A percentile compares a stretch with the other conserved stretches of the same genome.
These are phyloP conservation scores for Arion vulgaris DNA, from an alignment of 1,140 invertebrate species.

Conservation along the genomic window DNA sequence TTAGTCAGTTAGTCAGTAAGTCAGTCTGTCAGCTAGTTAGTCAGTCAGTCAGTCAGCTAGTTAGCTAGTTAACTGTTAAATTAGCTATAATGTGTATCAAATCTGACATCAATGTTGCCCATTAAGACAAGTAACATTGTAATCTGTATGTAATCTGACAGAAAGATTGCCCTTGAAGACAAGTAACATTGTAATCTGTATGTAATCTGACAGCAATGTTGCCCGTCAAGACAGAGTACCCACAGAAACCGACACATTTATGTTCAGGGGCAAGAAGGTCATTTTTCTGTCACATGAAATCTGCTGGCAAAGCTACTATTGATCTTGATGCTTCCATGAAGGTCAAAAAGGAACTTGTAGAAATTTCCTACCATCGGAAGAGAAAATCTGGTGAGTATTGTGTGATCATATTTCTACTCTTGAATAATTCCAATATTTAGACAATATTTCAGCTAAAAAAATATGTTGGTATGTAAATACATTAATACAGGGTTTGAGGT, in stretches of 20 bases:
- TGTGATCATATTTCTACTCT: neutral
- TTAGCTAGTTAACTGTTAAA: too few species aligned
- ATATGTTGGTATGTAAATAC: neutral
- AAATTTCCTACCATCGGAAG: conserved; percentile 41
- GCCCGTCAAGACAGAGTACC: conserved; percentile 89
- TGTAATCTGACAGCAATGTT: conserved; percentile 87
- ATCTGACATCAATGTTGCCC: too few species aligned
- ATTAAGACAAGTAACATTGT: too few species aligned
- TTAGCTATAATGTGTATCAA: too few species aligned
- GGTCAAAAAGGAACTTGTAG: conserved; percentile 43
- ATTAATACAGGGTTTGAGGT: too few species aligned
- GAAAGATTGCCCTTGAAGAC: too few species aligned
- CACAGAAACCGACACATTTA: conserved; percentile 78
- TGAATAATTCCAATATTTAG: too few species aligned
- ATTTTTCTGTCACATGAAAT: conserved; percentile 95
- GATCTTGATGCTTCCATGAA: conserved; percentile 36
- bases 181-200: too few species aligned
- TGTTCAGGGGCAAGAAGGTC: conserved; percentile 91
- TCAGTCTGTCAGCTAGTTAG: too few species aligned
- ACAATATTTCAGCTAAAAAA: neutral
- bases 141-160: too few species aligned
- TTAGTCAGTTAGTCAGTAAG: too few species aligned
- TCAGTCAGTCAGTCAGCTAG: too few species aligned
- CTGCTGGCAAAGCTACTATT: conserved; percentile 45
- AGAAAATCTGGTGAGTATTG: conserved; percentile 36